phyloP scores from a whole-genome alignment of 2,113 vertebrate species.

The Scopus umbretta region DNA sequence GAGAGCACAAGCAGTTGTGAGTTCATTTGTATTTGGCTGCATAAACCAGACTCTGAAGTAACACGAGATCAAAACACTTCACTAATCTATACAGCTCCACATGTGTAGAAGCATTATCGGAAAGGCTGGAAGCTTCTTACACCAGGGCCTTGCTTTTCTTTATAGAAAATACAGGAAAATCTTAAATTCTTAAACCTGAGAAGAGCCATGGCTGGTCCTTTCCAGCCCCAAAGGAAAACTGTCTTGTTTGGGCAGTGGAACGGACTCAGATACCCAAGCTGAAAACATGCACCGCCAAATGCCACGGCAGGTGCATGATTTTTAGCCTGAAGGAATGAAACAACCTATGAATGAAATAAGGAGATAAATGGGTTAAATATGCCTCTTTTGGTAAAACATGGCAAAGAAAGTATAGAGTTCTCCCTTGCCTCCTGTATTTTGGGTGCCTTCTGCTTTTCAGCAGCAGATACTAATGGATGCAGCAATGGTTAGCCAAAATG shows the following conservation, averaged over 20 bases:
- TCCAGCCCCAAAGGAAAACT: neutral
- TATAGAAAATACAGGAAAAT: neutral
- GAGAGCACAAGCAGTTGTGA: neutral
- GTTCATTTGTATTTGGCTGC: neutral
- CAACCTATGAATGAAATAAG: neutral
- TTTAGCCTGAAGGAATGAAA: neutral
- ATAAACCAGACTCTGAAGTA: neutral
- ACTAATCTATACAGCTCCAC: neutral
- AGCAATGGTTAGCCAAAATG: neutral
- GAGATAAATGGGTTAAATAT: neutral
- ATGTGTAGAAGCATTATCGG: neutral
- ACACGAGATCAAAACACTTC: neutral
- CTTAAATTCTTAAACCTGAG: neutral
- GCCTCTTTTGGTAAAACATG: neutral
- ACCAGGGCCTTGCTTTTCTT: neutral
- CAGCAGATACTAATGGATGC: neutral
- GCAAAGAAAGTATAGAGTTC: neutral
- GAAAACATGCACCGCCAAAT: neutral
- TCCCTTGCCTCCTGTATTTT: neutral
- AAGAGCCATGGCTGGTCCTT: neutral
- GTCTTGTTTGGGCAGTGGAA: neutral
- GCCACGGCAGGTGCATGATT: neutral
- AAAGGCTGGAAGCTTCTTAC: neutral
- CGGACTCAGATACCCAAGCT: neutral
- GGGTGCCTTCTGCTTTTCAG: neutral